Conservation (phyloP, 2,888 invertebrate genomes). For the Trachelus troglodyta region DNA sequence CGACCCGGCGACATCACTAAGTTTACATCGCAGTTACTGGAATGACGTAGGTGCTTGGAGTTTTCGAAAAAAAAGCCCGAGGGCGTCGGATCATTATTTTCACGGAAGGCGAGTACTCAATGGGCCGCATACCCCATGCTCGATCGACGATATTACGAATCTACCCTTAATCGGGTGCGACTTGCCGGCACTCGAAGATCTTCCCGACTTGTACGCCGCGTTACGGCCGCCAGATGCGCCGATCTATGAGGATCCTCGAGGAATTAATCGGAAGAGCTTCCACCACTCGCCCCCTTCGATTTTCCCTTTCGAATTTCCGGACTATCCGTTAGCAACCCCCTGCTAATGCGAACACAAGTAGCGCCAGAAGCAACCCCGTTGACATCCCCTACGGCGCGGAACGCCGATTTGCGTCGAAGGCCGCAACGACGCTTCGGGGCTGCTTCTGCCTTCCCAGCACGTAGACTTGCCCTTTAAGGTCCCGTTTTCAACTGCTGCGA, state of each 20-base stretch:
- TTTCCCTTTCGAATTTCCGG: not conserved
- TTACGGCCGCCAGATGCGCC: not conserved
- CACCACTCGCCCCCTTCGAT: not conserved
- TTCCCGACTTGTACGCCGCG: not conserved
- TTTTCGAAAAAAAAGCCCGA: slow-evolving; percentile 33
- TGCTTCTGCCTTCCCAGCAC: not conserved
- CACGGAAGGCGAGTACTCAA: slow-evolving; percentile 48
- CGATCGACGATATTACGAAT: slow-evolving; percentile 45
- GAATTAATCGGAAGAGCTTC: not conserved
- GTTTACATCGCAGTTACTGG: slow-evolving; percentile 36
- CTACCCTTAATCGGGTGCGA: slow-evolving; percentile 40
- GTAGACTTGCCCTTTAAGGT: not conserved
- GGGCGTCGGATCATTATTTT: slow-evolving; percentile 50
- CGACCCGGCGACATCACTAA: slow-evolving; percentile 13
- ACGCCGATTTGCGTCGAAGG: not conserved
- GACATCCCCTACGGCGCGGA: not conserved
- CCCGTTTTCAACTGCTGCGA: not conserved
- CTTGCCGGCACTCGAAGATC: not conserved
- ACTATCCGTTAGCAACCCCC: not conserved
- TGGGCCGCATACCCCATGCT: slow-evolving; percentile 44
- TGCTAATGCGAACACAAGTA: not conserved
- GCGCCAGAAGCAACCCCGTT: not conserved
- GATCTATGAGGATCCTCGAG: not conserved
- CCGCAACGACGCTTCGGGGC: not conserved
- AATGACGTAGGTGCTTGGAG: slow-evolving; percentile 37